These are phyloP conservation scores for Amphilophus citrinellus DNA, from an alignment of 2,113 vertebrate species.

Conservation along the genomic window DNA sequence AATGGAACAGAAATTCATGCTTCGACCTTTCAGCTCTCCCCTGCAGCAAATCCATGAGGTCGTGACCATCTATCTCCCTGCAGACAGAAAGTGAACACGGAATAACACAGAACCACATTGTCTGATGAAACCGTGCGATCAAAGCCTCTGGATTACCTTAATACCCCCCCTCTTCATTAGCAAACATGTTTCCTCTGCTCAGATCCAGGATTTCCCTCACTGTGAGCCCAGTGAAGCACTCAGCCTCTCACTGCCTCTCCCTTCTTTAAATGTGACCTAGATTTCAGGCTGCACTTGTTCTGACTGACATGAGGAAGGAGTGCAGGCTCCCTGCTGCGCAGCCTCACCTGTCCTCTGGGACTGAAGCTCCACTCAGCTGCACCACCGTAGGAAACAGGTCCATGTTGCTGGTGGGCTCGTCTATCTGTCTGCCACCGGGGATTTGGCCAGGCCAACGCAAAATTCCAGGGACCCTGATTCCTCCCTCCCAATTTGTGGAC, in stretches of 20 bases:
- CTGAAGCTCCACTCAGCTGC: conserved; percentile 73
- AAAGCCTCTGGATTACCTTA: conserved; percentile 7
- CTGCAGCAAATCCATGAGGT: conserved; percentile 88
- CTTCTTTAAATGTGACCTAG: conserved; percentile 10
- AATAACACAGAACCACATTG: background rate
- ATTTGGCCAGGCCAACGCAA: conserved; percentile 83
- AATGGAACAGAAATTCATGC: conserved; percentile 93
- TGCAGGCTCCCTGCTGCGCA: background rate
- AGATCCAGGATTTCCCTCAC: background rate
- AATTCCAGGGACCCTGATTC: conserved; percentile 89
- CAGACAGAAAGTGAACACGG: background rate
- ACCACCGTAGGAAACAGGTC: conserved; percentile 88
- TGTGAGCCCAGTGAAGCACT: background rate
- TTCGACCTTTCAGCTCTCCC: conserved; percentile 70
- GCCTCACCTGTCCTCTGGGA: conserved; percentile 87
- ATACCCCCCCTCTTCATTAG: background rate
- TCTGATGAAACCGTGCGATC: background rate
- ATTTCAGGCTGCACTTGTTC: conserved; percentile 11
- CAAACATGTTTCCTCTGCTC: background rate
- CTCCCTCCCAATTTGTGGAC: conserved; percentile 91
- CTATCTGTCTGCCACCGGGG: conserved; percentile 62
- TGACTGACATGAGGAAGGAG: background rate
- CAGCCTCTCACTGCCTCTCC: background rate
- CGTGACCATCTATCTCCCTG: conserved; percentile 86
- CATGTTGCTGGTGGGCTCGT: conserved; percentile 92